These are phyloP conservation scores for Tachystola acroxantha DNA, from an alignment of 2,888 invertebrate genomes.

Conservation along the genomic window DNA sequence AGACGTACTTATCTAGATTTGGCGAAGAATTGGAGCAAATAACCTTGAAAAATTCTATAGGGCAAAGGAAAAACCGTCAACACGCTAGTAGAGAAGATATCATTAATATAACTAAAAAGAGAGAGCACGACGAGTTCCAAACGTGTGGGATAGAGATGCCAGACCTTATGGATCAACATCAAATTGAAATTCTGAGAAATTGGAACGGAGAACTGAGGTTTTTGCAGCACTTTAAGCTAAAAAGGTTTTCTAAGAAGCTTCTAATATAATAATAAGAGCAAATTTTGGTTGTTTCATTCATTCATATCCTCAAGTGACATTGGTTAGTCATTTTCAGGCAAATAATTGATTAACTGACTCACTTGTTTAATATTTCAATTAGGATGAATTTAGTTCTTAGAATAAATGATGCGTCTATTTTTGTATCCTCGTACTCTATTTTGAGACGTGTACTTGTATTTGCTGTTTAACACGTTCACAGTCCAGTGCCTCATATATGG, in stretches of 20 bases:
- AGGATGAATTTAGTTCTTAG: too few species aligned
- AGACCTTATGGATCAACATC: conserved; percentile 79
- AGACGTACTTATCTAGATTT: conserved; percentile 77
- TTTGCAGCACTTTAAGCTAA: conserved; percentile 82
- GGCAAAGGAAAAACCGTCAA: conserved; percentile 84
- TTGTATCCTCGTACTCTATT: too few species aligned
- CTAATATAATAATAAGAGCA: conserved; percentile 19
- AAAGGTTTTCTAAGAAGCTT: conserved; percentile 72
- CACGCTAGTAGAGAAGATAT: conserved; percentile 89
- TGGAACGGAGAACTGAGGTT: conserved; percentile 84
- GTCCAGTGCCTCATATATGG: too few species aligned
- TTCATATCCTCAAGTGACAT: neutral
- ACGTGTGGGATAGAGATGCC: conserved; percentile 90
- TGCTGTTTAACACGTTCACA: too few species aligned
- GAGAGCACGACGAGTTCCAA: conserved; percentile 85
- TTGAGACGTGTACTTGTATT: too few species aligned
- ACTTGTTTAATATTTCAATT: too few species aligned
- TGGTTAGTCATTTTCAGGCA: neutral
- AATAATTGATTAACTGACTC: too few species aligned
- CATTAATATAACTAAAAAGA: conserved; percentile 85
- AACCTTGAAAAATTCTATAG: conserved; percentile 86
- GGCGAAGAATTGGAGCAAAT: conserved; percentile 90
- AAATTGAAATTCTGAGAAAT: conserved; percentile 77
- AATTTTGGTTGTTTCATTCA: neutral
- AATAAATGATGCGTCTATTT: too few species aligned